A percentile compares a stretch with the other conserved stretches of the same genome.
phyloP scores from a whole-genome alignment of 2,113 vertebrate genomes.

The Muscicapa adusta region DNA sequence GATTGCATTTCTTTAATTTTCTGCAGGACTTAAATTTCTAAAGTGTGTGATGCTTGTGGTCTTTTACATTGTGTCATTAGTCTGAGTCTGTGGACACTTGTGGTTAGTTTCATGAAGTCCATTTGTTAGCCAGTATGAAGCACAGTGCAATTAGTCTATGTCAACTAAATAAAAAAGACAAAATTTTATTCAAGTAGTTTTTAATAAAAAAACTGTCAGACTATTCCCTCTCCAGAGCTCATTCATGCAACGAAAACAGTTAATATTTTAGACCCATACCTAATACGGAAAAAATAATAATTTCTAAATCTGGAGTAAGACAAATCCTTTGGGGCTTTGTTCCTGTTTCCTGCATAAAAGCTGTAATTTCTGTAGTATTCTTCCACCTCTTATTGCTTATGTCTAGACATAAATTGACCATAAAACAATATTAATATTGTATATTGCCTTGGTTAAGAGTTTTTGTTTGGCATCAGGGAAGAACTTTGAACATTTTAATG shows the following conservation, averaged over 20 bases:
- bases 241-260: slow-evolving; percentile 7
- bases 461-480: slow-evolving; percentile 50
- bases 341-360: slow-evolving; percentile 25
- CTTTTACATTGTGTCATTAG: background rate
- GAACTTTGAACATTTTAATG: slow-evolving; percentile 54
- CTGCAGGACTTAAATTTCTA: background rate
- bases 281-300: slow-evolving; percentile 11
- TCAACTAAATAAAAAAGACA: background rate
- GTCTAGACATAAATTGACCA: slow-evolving; percentile 37
- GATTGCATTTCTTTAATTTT: background rate
- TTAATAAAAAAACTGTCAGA: slow-evolving; percentile 23
- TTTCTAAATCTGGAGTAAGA: slow-evolving; percentile 36
- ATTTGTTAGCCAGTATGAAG: background rate
- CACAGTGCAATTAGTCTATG: background rate
- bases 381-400: slow-evolving; percentile 22
- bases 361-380: slow-evolving; percentile 8
- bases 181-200: background rate
- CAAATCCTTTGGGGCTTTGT: slow-evolving; percentile 41
- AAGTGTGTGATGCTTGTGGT: background rate
- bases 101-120: background rate
- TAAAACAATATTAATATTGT: slow-evolving; percentile 49
- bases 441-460: slow-evolving; percentile 7
- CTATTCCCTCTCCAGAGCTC: background rate
- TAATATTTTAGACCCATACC: background rate
- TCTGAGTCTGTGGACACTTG: background rate